Conservation (phyloP, 2,888 invertebrate species). For the Azorinus chamasolen region DNA sequence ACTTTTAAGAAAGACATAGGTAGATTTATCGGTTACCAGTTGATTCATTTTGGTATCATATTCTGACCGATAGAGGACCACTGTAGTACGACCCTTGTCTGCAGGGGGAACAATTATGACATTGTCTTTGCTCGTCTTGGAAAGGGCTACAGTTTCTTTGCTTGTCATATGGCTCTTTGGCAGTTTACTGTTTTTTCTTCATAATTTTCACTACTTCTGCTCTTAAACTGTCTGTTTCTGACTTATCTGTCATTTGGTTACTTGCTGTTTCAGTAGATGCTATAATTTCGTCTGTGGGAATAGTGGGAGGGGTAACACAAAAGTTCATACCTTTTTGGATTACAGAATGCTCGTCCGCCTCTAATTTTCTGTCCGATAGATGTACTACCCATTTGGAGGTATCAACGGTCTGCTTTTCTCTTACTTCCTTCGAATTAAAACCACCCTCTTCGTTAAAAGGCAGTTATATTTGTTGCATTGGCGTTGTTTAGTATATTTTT, state of each 20-base stretch:
- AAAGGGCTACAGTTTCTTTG: no score
- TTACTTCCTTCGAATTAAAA: not conserved
- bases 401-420: not conserved
- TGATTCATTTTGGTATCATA: no score
- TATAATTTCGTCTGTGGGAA: slow-evolving; percentile 1
- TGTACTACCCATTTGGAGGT: slow-evolving; percentile 10
- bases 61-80: no score
- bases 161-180: not conserved
- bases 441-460: slow-evolving; percentile 2
- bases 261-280: not conserved
- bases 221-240: slow-evolving; percentile 3
- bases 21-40: no score
- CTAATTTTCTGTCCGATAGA: not conserved
- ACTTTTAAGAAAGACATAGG: no score
- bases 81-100: no score
- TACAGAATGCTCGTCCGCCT: not conserved
- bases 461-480: not conserved
- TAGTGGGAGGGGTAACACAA: slow-evolving; percentile 10
- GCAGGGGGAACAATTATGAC: no score
- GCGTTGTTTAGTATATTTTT: slow-evolving; percentile 9
- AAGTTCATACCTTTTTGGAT: slow-evolving; percentile 7
- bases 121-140: no score
- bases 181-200: not conserved
- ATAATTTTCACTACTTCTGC: slow-evolving; percentile 7
- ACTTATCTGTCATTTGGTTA: not conserved